These are phyloP conservation scores for Clepsis dumicolana DNA, from an alignment of 2,888 invertebrate species.

Conservation along the genomic window DNA sequence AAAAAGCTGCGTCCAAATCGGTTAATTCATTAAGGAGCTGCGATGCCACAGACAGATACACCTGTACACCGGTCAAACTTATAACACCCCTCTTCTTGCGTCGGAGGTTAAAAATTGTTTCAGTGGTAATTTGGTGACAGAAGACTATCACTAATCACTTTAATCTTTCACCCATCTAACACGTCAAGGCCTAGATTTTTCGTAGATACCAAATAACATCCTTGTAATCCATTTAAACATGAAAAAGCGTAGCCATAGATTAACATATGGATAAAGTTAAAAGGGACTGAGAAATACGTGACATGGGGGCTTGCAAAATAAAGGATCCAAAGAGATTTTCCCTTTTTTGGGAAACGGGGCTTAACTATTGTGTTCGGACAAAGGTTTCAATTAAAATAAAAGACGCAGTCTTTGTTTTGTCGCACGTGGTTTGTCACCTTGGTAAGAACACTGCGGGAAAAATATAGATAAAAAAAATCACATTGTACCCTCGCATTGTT, in stretches of 20 bases:
- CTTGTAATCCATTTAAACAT: slow-evolving; percentile 70
- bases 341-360: slow-evolving; percentile 66
- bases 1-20: too few species aligned
- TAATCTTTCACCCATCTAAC: slow-evolving; percentile 44
- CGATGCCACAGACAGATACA: too few species aligned
- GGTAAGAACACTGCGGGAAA: slow-evolving; percentile 31
- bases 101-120: too few species aligned
- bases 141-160: too few species aligned
- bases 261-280: slow-evolving; percentile 77
- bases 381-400: slow-evolving; percentile 62
- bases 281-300: slow-evolving; percentile 72
- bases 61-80: too few species aligned
- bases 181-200: slow-evolving; percentile 55
- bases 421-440: slow-evolving; percentile 35
- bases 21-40: too few species aligned
- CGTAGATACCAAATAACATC: slow-evolving; percentile 63
- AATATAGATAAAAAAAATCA: not conserved
- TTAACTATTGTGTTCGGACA: slow-evolving; percentile 73
- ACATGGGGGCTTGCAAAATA: slow-evolving; percentile 67
- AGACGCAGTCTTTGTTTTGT: slow-evolving; percentile 49
- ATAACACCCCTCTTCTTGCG: too few species aligned
- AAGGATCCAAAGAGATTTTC: slow-evolving; percentile 70
- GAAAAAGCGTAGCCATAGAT: slow-evolving; percentile 75
- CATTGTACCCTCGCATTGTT: not conserved
- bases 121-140: too few species aligned